phyloP scores from a whole-genome alignment of 2,113 vertebrate genomes.

The Rhynchopsitta pachyrhyncha region DNA sequence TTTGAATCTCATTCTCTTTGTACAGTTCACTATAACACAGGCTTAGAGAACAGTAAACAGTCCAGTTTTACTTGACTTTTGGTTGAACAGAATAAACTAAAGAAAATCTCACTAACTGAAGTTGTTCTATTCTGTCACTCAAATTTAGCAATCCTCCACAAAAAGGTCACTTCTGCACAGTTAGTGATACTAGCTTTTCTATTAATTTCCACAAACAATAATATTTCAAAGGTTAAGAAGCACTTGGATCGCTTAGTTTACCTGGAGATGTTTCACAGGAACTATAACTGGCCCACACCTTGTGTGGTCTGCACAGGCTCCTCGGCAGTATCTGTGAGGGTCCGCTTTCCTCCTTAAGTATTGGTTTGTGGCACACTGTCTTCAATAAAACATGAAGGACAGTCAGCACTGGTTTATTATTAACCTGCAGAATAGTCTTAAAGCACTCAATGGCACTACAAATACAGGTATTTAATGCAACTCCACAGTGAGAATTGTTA shows the following conservation, averaged over 20 bases:
- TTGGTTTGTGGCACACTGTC: constrained; percentile 92
- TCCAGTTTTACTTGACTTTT: background rate
- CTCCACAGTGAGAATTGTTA: background rate
- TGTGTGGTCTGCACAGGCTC: constrained; percentile 85
- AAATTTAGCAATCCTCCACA: background rate
- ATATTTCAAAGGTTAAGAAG: background rate
- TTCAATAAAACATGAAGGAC: constrained; percentile 58
- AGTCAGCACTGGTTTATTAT: background rate
- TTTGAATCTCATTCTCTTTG: background rate
- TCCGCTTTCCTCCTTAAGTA: constrained; percentile 92
- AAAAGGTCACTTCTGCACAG: background rate
- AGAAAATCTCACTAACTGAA: background rate
- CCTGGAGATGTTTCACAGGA: constrained; percentile 94
- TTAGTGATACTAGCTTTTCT: background rate
- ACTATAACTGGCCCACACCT: constrained; percentile 91
- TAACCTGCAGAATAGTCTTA: background rate
- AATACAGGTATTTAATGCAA: background rate
- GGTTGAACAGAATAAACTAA: background rate
- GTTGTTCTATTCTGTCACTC: background rate
- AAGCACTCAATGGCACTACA: background rate
- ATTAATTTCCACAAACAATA: background rate
- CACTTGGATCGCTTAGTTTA: constrained; percentile 37
- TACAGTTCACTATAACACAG: background rate
- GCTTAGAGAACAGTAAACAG: background rate
- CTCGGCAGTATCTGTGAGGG: constrained; percentile 91